Conservation (phyloP, 2,888 invertebrate species). For the Cheilosia scutellata region DNA sequence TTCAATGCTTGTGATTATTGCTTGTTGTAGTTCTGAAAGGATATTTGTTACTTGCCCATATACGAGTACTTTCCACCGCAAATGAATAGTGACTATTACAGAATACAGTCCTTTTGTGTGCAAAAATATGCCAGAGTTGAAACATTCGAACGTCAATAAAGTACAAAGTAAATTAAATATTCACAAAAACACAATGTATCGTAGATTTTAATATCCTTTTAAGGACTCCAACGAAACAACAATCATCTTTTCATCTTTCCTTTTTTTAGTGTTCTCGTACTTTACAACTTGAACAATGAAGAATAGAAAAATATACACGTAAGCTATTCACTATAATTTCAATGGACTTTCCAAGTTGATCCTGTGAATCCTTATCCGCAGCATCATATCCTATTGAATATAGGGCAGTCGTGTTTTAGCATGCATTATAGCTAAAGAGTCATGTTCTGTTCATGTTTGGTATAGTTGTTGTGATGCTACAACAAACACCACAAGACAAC, state of each 20-base stretch:
- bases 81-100: too few relatives aligned
- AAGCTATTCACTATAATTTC: constrained; percentile 35
- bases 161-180: neutral
- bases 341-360: constrained; percentile 42
- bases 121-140: too few relatives aligned
- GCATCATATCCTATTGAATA: constrained; percentile 21
- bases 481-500: constrained; percentile 13
- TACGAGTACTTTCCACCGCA: neutral
- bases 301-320: neutral
- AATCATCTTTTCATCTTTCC: neutral
- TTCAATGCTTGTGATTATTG: constrained; percentile 3
- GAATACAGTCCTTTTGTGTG: too few relatives aligned
- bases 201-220: constrained; percentile 4
- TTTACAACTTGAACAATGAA: constrained; percentile 12
- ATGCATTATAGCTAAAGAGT: constrained; percentile 37
- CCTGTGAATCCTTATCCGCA: constrained; percentile 3
- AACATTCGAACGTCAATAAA: too few relatives aligned
- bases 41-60: neutral
- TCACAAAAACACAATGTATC: neutral
- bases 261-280: neutral
- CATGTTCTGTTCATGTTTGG: constrained; percentile 50
- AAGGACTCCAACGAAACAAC: constrained; percentile 5
- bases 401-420: constrained; percentile 37
- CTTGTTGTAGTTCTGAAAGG: constrained; percentile 6
- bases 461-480: constrained; percentile 3